Conservation (phyloP, 2,888 invertebrate genomes). For the Vanessa cardui region DNA sequence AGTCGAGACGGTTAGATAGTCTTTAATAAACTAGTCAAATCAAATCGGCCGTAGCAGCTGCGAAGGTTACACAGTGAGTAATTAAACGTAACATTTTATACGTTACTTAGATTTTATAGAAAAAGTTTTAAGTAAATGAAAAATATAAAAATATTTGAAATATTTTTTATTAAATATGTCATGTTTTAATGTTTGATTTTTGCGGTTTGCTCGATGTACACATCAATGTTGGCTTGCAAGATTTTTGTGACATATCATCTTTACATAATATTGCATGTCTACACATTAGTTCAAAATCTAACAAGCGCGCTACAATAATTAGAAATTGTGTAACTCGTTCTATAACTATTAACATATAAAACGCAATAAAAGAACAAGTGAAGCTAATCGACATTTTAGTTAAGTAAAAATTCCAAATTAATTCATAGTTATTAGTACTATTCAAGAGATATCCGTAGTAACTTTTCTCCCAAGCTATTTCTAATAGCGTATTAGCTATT, state of each 20-base stretch:
- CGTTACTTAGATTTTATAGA: no score
- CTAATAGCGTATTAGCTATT: slow-evolving; percentile 52
- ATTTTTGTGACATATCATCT: slow-evolving; percentile 45
- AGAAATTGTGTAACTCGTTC: slow-evolving; percentile 55
- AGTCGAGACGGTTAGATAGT: no score
- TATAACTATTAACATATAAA: slow-evolving; percentile 57
- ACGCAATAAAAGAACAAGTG: slow-evolving; percentile 50
- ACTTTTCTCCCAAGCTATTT: slow-evolving; percentile 53
- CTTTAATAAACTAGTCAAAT: no score
- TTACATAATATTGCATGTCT: slow-evolving; percentile 58
- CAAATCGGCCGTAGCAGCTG: not conserved
- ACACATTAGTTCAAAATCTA: slow-evolving; percentile 71
- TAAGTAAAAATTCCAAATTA: slow-evolving; percentile 53
- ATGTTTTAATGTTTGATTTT: not conserved
- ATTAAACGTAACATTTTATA: no score
- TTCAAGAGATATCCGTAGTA: slow-evolving; percentile 46
- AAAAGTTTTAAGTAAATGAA: no score
- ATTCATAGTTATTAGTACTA: slow-evolving; percentile 43
- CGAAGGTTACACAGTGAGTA: no score
- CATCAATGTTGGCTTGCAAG: slow-evolving; percentile 33
- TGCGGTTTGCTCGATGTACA: not conserved
- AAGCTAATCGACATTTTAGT: slow-evolving; percentile 54
- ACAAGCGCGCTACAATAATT: slow-evolving; percentile 54
- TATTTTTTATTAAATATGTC: not conserved
- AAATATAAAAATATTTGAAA: no score